phyloP scores from a whole-genome alignment of 1,140 invertebrate species.

The Drosophila yakuba region DNA sequence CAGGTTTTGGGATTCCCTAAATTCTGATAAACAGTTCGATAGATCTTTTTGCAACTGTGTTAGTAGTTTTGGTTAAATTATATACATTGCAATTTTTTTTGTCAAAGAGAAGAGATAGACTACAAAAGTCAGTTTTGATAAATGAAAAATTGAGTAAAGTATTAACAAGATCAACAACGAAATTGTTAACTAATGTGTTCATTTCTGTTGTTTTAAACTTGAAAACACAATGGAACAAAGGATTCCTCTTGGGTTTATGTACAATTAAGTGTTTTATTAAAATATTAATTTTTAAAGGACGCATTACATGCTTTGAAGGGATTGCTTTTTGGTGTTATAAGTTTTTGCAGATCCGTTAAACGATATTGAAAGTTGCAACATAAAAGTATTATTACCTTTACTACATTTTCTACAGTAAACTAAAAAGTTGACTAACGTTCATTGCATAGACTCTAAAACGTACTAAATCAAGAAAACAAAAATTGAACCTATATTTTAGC shows the following conservation, averaged over 20 bases:
- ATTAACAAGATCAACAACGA: slow-evolving; percentile 48
- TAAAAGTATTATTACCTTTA: slow-evolving; percentile 52
- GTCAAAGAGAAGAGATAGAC: slow-evolving; percentile 39
- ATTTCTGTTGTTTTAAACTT: slow-evolving; percentile 18
- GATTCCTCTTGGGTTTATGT: slow-evolving; percentile 47
- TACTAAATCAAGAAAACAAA: slow-evolving; percentile 42
- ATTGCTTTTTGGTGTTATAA: slow-evolving; percentile 49
- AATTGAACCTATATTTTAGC: slow-evolving; percentile 57
- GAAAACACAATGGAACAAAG: slow-evolving; percentile 31
- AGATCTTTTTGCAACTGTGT: slow-evolving; percentile 54
- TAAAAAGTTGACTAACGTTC: slow-evolving; percentile 72
- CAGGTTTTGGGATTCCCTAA: slow-evolving; percentile 28
- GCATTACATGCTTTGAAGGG: slow-evolving; percentile 60
- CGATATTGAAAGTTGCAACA: slow-evolving; percentile 54
- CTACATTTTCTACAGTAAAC: slow-evolving; percentile 52
- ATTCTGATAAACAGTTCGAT: slow-evolving; percentile 23
- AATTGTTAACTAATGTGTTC: slow-evolving; percentile 51
- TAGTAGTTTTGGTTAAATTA: slow-evolving; percentile 71
- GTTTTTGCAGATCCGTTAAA: slow-evolving; percentile 29
- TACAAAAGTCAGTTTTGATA: slow-evolving; percentile 50
- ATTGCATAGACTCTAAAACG: slow-evolving; percentile 50
- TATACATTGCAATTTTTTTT: slow-evolving; percentile 44
- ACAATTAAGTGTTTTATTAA: slow-evolving; percentile 39
- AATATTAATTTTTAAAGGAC: slow-evolving; percentile 41
- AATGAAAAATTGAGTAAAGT: slow-evolving; percentile 46